Conservation (phyloP, 2,888 invertebrate genomes). For the Melanophora roralis region DNA sequence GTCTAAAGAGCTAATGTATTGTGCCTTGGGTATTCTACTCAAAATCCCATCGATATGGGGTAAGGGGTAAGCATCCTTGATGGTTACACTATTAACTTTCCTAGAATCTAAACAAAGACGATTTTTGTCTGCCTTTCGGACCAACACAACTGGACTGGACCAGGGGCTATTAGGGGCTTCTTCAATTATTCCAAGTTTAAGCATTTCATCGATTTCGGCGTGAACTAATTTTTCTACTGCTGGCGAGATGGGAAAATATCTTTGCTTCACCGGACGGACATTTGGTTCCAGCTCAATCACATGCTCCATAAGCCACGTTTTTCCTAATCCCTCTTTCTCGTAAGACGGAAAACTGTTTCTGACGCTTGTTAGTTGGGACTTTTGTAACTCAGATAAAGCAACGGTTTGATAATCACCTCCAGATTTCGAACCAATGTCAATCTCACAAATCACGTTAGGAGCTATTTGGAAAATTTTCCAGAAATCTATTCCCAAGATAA, state of each 20-base stretch:
- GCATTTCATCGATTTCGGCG: neutral
- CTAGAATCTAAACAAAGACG: constrained; percentile 3
- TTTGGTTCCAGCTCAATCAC: neutral
- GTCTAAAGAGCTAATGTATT: neutral
- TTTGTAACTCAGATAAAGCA: neutral
- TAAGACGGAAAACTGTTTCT: neutral
- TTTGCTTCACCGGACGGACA: neutral
- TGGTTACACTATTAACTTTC: neutral
- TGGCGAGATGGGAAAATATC: neutral
- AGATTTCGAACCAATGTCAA: neutral
- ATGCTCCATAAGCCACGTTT: neutral
- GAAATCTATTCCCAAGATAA: neutral
- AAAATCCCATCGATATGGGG: neutral
- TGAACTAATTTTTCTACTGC: neutral
- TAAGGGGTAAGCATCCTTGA: neutral
- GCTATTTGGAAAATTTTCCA: neutral
- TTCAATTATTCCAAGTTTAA: neutral
- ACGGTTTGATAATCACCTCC: neutral
- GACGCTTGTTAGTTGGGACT: neutral
- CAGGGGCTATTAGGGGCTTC: neutral
- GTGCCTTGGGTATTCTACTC: neutral
- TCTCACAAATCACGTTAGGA: neutral
- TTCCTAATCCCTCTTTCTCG: neutral
- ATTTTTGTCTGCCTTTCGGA: neutral
- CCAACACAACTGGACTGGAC: neutral